Conservation (phyloP, 2,113 vertebrate species). For the Xiphophorus couchianus region DNA sequence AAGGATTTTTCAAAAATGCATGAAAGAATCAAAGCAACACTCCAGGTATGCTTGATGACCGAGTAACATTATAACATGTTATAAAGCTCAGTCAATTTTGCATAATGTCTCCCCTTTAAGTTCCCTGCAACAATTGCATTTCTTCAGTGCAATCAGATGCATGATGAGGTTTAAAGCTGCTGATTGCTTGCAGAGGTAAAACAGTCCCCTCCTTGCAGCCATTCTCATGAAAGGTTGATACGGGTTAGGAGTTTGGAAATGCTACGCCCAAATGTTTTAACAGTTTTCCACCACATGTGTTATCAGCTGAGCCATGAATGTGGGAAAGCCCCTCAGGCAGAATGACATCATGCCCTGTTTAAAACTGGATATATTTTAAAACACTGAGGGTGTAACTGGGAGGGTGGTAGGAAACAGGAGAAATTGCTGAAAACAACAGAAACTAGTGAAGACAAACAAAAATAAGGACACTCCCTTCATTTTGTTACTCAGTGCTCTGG, state of each 20-base stretch:
- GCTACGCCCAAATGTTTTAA: constrained; percentile 69
- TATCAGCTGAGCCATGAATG: constrained; percentile 75
- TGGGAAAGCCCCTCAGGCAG: constrained; percentile 74
- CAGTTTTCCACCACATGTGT: constrained; percentile 71
- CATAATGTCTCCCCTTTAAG: constrained; percentile 43
- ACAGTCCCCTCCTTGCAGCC: constrained; percentile 40
- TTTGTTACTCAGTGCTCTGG: not conserved
- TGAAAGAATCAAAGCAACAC: too few species aligned
- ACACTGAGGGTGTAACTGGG: constrained; percentile 66
- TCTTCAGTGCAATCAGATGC: constrained; percentile 64
- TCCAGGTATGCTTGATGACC: too few species aligned
- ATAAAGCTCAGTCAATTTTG: too few species aligned
- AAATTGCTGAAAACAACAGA: constrained; percentile 52
- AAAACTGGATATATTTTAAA: constrained; percentile 63
- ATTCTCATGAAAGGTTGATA: constrained; percentile 68
- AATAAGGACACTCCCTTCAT: not conserved
- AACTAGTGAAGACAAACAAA: constrained; percentile 50
- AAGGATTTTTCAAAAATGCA: too few species aligned
- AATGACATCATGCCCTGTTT: constrained; percentile 68
- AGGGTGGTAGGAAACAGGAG: constrained; percentile 51
- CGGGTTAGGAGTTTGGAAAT: constrained; percentile 64
- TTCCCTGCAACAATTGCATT: constrained; percentile 50
- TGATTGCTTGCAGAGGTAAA: constrained; percentile 32
- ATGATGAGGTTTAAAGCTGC: constrained; percentile 64
- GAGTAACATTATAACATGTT: too few species aligned